phyloP scores from a whole-genome alignment of 2,797 vertebrate genomes.

The Hemibagrus guttatus region DNA sequence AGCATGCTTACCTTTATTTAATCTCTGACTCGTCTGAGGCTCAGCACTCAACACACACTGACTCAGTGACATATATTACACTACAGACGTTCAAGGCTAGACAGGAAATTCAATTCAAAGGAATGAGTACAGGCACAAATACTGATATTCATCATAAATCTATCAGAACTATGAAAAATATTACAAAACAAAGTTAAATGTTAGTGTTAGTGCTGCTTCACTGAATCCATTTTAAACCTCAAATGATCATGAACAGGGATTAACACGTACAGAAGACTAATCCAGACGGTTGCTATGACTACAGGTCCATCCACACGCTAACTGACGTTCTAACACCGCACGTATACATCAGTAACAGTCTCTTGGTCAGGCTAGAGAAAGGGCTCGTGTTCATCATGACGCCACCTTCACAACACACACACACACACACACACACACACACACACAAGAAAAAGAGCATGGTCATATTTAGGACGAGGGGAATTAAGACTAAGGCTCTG shows the following conservation, averaged over 20 bases:
- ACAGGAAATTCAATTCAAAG: background rate
- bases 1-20: constrained; percentile 21
- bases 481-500: constrained; percentile 43
- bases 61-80: no score
- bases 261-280: constrained; percentile 44
- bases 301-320: constrained; percentile 54
- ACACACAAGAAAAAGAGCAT: constrained; percentile 48
- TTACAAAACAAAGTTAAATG: background rate
- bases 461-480: constrained; percentile 36
- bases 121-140: constrained; percentile 6
- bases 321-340: constrained; percentile 40
- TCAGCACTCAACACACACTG: no score
- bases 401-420: constrained; percentile 55
- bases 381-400: constrained; percentile 55
- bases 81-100: background rate
- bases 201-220: constrained; percentile 17
- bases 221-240: constrained; percentile 41
- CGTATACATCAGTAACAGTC: constrained; percentile 61
- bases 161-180: background rate
- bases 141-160: background rate
- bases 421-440: constrained; percentile 49
- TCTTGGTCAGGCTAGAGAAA: constrained; percentile 64
- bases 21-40: constrained; percentile 16
- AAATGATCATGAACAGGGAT: constrained; percentile 41
- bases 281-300: constrained; percentile 51